Evolutionary conservation across 2,888 invertebrate genomes (phyloP), one percentile per base, ranked within the genome.

Genomic region (Sphaerophoria taeniata): DNA sequence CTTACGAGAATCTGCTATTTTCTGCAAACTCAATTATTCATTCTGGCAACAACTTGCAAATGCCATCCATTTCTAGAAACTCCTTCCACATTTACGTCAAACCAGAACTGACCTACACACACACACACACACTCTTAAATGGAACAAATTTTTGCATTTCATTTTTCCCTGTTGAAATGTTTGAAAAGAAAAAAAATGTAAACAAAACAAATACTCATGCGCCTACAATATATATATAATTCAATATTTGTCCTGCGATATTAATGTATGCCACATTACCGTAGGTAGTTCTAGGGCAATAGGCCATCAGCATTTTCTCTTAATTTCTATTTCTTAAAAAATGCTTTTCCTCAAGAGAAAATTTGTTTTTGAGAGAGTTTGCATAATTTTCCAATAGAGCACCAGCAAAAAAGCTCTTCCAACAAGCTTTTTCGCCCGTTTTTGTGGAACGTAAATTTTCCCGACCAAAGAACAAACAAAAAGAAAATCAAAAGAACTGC

Each of bases 261-360:
- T 43, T 67, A 67, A 67, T 67, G 53, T 55, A 69, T 51, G 58
- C 67, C 60, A 78, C 49, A 72, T 51, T 63, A 67, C 53, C 24
- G 55, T 61, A 36, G 49, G 12, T 11, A 51, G 53, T 70, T 74
- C 55, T 75, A 84, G 84, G 84, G 71, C 84, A 84, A 36, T 84
- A 72, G 80, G 80, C 84, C 84, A 76, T 67, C 72, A 80, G 47
- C 67, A 76, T 72, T 84, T 80, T 84, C 84, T 75, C 75, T 84
- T 24, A 2, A 24, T 24, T 72, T 70, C 47, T 55, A 3, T n/a
- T 39, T 43, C 12, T 9, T 0, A 43, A 43, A 43, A 43, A 43
- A 43, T 43, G 11, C 12, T 43, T 72, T 49, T 43, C 9, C 39
- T 39, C 0, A 78, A 69, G 49, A 75, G 67, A 55, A 3, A 34